Evolutionary conservation across 2,888 invertebrate species (phyloP).

Genomic region (Acronicta alni): DNA sequence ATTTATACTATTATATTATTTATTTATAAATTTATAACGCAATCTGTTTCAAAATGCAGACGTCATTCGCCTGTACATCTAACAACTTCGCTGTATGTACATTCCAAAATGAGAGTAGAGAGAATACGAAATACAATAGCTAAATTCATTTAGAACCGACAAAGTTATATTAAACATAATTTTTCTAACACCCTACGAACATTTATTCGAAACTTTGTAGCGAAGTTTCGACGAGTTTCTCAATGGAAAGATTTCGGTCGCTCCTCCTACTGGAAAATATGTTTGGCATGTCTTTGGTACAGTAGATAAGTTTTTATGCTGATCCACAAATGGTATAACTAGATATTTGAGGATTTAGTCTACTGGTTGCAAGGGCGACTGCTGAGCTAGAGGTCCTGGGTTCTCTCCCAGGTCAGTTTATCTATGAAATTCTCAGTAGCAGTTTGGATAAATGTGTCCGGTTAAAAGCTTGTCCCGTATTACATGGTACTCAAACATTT

Average conservation of each 20-base stretch:
- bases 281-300: slow-evolving; percentile 39
- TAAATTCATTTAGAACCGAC: slow-evolving; percentile 7
- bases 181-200: slow-evolving; percentile 40
- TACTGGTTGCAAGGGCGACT: too few relatives aligned
- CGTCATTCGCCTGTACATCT: too few relatives aligned
- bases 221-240: slow-evolving; percentile 45
- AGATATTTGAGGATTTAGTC: background rate
- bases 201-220: slow-evolving; percentile 19
- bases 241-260: slow-evolving; percentile 39
- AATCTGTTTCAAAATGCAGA: too few relatives aligned
- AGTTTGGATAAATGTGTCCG: too few relatives aligned
- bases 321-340: slow-evolving; percentile 20
- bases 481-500: too few relatives aligned
- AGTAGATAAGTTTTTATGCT: slow-evolving; percentile 15
- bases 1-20: too few relatives aligned
- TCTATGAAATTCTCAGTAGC: too few relatives aligned
- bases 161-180: slow-evolving; percentile 30
- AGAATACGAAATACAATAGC: slow-evolving; percentile 2
- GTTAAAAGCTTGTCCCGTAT: too few relatives aligned
- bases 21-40: too few relatives aligned
- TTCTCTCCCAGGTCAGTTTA: too few relatives aligned
- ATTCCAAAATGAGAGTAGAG: background rate
- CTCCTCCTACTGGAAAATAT: slow-evolving; percentile 35
- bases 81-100: background rate
- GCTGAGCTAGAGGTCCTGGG: too few relatives aligned